phyloP scores from a whole-genome alignment of 2,888 invertebrate species.

The Hartigia nigra region DNA sequence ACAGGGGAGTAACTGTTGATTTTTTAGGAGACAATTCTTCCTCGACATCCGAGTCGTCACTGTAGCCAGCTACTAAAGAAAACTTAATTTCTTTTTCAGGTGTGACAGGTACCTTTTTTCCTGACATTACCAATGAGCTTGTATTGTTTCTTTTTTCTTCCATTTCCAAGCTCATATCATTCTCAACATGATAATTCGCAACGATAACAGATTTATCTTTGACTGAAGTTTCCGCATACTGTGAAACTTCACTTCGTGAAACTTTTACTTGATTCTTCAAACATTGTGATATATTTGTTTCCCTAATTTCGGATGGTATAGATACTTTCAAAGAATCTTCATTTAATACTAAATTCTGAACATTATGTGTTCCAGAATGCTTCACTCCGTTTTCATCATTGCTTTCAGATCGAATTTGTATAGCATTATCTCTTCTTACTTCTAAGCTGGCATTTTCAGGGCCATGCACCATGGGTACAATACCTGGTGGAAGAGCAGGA shows the following conservation, averaged over 20 bases:
- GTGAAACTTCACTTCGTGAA: constrained; percentile 62
- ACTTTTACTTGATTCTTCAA: constrained; percentile 65
- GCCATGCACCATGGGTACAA: constrained; percentile 37
- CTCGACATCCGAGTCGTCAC: constrained; percentile 68
- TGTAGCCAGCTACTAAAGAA: constrained; percentile 70
- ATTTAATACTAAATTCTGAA: constrained; percentile 7
- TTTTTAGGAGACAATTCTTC: constrained; percentile 51
- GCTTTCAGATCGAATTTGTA: background rate
- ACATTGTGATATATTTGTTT: constrained; percentile 62
- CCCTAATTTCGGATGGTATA: constrained; percentile 26
- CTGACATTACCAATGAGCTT: background rate
- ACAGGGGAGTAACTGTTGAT: constrained; percentile 61
- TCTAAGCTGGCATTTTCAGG: constrained; percentile 35
- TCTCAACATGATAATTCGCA: background rate
- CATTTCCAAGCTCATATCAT: background rate
- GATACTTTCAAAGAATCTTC: constrained; percentile 38
- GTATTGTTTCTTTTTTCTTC: constrained; percentile 4
- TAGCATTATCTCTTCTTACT: background rate
- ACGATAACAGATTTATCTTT: constrained; percentile 11
- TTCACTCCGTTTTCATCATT: background rate
- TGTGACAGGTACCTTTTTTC: constrained; percentile 3
- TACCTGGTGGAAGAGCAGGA: constrained; percentile 36
- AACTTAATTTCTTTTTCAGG: constrained; percentile 42
- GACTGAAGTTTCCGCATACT: constrained; percentile 47
- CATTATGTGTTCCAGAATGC: background rate